Evolutionary conservation across 2,113 vertebrate genomes (phyloP), one percentile per base, ranked within the genome.

Genomic region (Rhodinocichla rosea): DNA sequence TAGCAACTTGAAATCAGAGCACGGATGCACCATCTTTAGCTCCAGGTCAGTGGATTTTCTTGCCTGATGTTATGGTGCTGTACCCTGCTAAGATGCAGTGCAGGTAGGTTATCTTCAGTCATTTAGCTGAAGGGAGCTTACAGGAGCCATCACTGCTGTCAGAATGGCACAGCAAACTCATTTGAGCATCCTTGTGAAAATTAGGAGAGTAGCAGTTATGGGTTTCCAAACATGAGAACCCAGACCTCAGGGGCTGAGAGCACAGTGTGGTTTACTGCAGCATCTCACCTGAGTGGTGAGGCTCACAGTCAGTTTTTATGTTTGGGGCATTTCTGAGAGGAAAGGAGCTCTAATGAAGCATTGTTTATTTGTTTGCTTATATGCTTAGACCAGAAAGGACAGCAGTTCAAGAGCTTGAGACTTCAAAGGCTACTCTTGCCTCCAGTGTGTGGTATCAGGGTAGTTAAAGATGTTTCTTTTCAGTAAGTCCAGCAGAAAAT

Each of bases 11-110:
- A 52, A 77, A 69, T 74, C 28, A 64, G 45, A 44, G 60, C 37
- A 15, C 0, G 0, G 32, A 40, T 70, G 5, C 0, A 0, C 28
- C 52, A 21, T n/a, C 65, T 26, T 49, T 88, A 4, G 10, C 76
- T 86, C 28, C 56, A 57, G 17, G 22, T 17, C 52, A 10, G 2
- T 71, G 32, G 26, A 28, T 80, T 76, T 96, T 85, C 52, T 78
- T 59, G 22, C 17, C 32, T 70, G 13, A 4, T 28, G 1, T 79
- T 37, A 23, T 28, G 47, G 11, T 88, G 26, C 62, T 67, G 37
- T 65, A 21, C 39, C 32, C 23, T 23, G 6, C 37, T 53, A 70
- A 70, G 55, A 62, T 53, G 55, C 45, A 47, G 35, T 28, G 28
- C n/a, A 78, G 28, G 12, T 21, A 7, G 7, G 17, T 85, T 75